Evolutionary conservation across 2,113 vertebrate species (phyloP).

Genomic region (Halcyon malimbica): DNA sequence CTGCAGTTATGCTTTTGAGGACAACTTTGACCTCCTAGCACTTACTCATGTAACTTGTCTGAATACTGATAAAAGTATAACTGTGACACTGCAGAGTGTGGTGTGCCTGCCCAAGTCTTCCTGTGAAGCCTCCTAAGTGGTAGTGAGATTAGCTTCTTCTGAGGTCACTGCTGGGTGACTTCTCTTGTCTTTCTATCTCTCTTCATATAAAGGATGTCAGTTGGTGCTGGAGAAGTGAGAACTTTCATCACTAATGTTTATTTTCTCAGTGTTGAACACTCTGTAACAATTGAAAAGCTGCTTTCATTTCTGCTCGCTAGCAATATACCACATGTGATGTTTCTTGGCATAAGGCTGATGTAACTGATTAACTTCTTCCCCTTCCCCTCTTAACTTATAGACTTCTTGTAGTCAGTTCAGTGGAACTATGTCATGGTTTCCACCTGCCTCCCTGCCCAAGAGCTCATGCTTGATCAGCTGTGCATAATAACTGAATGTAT

Average conservation of each 20-base stretch:
- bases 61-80: not conserved
- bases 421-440: not conserved
- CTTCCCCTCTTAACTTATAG: not conserved
- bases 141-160: not conserved
- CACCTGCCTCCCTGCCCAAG: not conserved
- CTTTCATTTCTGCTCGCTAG: not conserved
- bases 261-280: not conserved
- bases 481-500: not conserved
- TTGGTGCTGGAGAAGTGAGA: not conserved
- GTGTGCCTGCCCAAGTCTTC: not conserved
- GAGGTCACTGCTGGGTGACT: accelerated
- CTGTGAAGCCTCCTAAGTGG: not conserved
- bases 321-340: not conserved
- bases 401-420: not conserved
- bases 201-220: not conserved
- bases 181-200: not conserved
- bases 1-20: not conserved
- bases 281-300: not conserved
- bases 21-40: not conserved
- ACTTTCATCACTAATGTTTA: not conserved
- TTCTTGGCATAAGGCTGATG: not conserved
- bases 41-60: not conserved
- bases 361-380: not conserved
- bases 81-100: accelerated
- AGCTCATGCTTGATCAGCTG: not conserved